Evolutionary conservation across 2,113 vertebrate genomes (phyloP).

Genomic region (Tetraodon nigroviridis): DNA sequence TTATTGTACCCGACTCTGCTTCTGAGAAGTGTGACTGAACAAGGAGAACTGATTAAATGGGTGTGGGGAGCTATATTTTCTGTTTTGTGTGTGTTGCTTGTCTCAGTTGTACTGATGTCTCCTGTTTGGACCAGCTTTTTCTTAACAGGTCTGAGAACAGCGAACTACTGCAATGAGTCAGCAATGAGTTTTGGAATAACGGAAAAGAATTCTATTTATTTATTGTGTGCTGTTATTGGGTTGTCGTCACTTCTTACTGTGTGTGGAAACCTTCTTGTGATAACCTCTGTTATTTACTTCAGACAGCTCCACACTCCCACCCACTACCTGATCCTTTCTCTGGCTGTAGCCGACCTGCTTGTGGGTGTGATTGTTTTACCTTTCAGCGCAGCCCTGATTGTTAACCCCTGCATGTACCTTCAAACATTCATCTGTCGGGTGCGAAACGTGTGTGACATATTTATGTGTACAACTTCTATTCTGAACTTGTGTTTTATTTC

Average conservation of each 20-base stretch:
- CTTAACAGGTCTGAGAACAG: no score
- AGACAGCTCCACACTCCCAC: no score
- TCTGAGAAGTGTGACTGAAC: no score
- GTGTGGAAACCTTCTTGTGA: constrained; percentile 27
- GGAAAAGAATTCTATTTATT: neutral
- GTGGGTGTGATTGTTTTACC: constrained; percentile 10
- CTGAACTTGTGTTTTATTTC: constrained; percentile 25
- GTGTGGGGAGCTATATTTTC: no score
- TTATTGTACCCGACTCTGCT: no score
- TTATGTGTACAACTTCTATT: constrained; percentile 1
- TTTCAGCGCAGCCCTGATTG: neutral
- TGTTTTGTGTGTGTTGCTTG: no score
- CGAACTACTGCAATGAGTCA: no score
- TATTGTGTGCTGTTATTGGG: neutral
- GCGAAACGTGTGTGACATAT: constrained; percentile 2
- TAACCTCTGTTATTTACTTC: constrained; percentile 17
- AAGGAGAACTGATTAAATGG: no score
- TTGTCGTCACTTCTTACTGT: neutral
- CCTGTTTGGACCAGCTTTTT: no score
- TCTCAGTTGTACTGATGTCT: no score
- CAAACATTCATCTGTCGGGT: constrained; percentile 2
- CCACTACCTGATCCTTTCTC: constrained; percentile 18
- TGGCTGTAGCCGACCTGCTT: constrained; percentile 12
- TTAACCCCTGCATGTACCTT: neutral
- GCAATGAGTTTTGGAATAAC: no score